A percentile compares a stretch with the other conserved stretches of the same genome.
Conservation (phyloP, 2,888 invertebrate genomes). For the Acrobasis consociella region DNA sequence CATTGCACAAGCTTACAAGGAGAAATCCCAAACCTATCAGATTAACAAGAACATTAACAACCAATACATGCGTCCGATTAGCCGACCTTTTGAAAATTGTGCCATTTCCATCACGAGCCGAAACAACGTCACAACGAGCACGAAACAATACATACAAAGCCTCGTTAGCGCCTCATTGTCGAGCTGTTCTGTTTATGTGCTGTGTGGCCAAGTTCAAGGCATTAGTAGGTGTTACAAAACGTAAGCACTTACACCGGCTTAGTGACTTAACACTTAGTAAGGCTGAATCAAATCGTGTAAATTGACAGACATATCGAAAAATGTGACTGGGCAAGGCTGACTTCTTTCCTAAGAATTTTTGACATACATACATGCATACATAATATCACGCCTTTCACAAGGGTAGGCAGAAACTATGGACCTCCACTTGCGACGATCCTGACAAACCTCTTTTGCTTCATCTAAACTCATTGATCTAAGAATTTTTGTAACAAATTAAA, state of each 20-base stretch:
- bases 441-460: too few species aligned
- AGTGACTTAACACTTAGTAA: not conserved
- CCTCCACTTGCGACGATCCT: too few species aligned
- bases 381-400: too few species aligned
- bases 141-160: constrained; percentile 2
- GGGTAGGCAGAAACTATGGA: too few species aligned
- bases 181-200: constrained; percentile 20
- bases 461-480: too few species aligned
- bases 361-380: too few species aligned
- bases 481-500: too few species aligned
- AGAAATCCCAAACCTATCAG: not conserved
- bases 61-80: not conserved
- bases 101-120: constrained; percentile 1
- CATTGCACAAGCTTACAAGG: too few species aligned
- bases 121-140: constrained; percentile 2
- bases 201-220: constrained; percentile 17
- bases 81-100: not conserved
- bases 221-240: constrained; percentile 1
- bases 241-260: too few species aligned
- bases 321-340: too few species aligned
- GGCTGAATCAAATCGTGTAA: not conserved
- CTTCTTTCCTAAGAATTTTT: too few species aligned
- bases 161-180: constrained; percentile 22
- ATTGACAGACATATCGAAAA: too few species aligned
- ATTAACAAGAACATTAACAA: not conserved